Evolutionary conservation across 2,113 vertebrate genomes (phyloP).

Genomic region (Zosterops hypoxanthus): DNA sequence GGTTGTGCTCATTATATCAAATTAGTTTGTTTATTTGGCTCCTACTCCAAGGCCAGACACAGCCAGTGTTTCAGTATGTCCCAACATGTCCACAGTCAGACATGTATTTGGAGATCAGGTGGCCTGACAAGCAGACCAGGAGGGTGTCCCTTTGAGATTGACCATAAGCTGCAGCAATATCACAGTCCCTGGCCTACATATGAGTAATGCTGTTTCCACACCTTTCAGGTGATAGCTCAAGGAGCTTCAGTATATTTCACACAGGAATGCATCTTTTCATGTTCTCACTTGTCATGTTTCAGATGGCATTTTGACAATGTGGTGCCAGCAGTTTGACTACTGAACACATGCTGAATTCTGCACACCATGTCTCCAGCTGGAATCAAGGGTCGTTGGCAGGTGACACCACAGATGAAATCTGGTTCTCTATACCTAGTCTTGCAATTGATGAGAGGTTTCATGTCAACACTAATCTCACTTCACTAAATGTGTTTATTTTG

Average conservation of each 20-base stretch:
- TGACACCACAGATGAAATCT: conserved; percentile 47
- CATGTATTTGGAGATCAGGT: not conserved
- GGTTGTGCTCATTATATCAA: not conserved
- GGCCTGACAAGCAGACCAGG: not conserved
- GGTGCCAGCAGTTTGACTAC: conserved; percentile 9
- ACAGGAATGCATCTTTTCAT: not conserved
- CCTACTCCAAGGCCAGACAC: not conserved
- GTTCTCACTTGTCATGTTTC: conserved; percentile 34
- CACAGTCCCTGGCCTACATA: not conserved
- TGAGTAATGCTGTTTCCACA: not conserved
- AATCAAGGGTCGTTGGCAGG: conserved; percentile 52
- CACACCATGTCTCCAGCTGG: conserved; percentile 19
- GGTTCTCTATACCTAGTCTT: conserved; percentile 53
- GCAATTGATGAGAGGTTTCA: conserved; percentile 63
- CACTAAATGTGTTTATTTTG: conserved; percentile 69
- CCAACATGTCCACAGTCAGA: not conserved
- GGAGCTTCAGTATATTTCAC: not conserved
- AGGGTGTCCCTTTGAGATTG: not conserved
- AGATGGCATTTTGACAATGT: conserved; percentile 19
- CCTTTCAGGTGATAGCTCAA: not conserved
- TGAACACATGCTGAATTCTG: conserved; percentile 33
- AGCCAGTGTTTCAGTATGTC: not conserved
- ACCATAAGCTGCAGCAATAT: not conserved
- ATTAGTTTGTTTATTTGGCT: not conserved
- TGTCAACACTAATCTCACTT: conserved; percentile 65